Base-by-base conservation (phyloP, 2,797 vertebrate genomes). In the Xiphorhynchus erythropygius region DNA sequence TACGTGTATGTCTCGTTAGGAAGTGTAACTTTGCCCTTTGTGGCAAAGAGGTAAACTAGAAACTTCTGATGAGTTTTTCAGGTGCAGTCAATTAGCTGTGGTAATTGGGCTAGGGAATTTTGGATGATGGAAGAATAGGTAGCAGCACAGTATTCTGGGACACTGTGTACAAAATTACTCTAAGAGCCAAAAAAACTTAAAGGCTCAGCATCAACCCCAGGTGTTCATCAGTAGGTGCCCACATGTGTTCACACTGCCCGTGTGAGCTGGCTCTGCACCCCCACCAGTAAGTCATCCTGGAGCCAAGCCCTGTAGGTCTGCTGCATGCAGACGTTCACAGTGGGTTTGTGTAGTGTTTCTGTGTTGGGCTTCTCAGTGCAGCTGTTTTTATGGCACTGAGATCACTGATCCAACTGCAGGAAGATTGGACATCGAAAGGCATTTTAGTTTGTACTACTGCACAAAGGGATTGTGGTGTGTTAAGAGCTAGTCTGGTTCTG, bases 161-260 rank as follows among this genome's bases (percentile, higher is more conserved):
- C 4, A 2, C 1, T 21, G 6, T 9, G 18, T 28, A 19, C 44
- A 52, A 11, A 62, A 69, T 0, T 27, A 33, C 4, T 3, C 1
- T 0, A 15, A 35, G 19, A 71, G 28, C 9, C 35, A 52, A 50
- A 63, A 73, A 25, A 59, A 35, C 28, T 13, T 8, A 5, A 15
- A 47, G 64, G 12, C 32, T 74, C 19, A 13, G 37, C 10, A 8
- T 37, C 46, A 59, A 22, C 35, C 25, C 9, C 10, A 5, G 3
- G 78, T 59, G 19, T 42, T 71, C 37, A 4, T 41, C 1, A 4
- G 24, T 47, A 63, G 19, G 11, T 74, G 24, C 30, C 55, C 42
- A 13, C 35, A 2, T 0, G 0, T 35, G 47, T 44, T 39, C 10
- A 2, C 0, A 0, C 41, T 63, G 35, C 5, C 28, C 2, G 0